Conservation (phyloP, 2,888 invertebrate species). For the Iselma pallidipennis region DNA sequence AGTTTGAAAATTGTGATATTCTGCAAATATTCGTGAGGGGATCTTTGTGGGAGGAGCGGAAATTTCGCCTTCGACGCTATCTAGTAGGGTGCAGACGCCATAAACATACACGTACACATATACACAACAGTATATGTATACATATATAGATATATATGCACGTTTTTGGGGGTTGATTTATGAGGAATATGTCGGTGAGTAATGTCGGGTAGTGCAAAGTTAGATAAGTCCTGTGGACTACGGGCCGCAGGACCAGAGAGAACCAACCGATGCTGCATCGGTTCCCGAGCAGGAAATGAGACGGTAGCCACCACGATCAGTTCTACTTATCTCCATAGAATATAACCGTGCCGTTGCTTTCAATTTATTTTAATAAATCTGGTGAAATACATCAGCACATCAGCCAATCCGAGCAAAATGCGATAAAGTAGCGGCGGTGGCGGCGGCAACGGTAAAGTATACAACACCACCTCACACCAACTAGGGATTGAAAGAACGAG, state of each 20-base stretch:
- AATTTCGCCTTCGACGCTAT: slow-evolving; percentile 1
- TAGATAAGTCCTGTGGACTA: slow-evolving; percentile 1
- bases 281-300: slow-evolving; percentile 43
- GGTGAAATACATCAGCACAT: slow-evolving; percentile 53
- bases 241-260: slow-evolving; percentile 15
- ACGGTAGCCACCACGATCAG: slow-evolving; percentile 48
- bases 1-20: not conserved
- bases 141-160: not conserved
- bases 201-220: slow-evolving; percentile 25
- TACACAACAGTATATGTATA: too few species aligned
- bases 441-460: not conserved
- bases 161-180: slow-evolving; percentile 26
- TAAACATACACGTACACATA: slow-evolving; percentile 17
- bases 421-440: slow-evolving; percentile 36
- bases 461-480: not conserved
- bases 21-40: not conserved
- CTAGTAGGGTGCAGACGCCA: slow-evolving; percentile 12
- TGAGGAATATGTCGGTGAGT: slow-evolving; percentile 27
- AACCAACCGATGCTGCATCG: slow-evolving; percentile 16
- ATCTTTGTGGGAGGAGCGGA: not conserved
- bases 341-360: slow-evolving; percentile 52
- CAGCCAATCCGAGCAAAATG: slow-evolving; percentile 52
- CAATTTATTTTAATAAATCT: slow-evolving; percentile 59
- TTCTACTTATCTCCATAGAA: slow-evolving; percentile 48
- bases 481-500: not conserved